Conservation (phyloP, 2,797 vertebrate species). For the Parotocinclus haroldoi region DNA sequence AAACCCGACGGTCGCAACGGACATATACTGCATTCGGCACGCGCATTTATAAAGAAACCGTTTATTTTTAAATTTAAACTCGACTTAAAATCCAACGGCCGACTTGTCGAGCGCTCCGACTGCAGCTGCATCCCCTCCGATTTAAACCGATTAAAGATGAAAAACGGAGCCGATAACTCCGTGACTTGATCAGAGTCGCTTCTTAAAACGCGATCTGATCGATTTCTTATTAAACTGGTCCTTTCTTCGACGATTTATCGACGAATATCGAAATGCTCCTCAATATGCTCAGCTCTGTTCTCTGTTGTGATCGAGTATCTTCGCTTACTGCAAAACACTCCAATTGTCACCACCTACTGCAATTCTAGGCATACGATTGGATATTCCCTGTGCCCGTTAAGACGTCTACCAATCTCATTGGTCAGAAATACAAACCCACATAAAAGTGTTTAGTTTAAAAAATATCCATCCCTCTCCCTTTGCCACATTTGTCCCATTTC, state of each 20-base stretch:
- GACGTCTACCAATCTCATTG: background rate
- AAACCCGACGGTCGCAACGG: conserved; percentile 66
- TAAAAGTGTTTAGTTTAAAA: background rate
- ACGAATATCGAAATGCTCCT: background rate
- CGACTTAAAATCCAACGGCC: conserved; percentile 66
- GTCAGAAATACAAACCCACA: background rate
- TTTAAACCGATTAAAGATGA: background rate
- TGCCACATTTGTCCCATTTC: background rate
- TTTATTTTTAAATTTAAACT: conserved; percentile 60
- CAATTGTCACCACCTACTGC: background rate
- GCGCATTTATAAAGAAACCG: conserved; percentile 67
- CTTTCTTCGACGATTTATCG: background rate
- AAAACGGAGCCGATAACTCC: conserved; percentile 26
- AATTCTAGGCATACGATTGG: background rate
- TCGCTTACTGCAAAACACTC: background rate
- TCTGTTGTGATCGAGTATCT: too few species aligned
- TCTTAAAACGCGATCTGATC: background rate
- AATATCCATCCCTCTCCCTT: background rate
- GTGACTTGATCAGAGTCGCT: background rate
- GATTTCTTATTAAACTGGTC: accelerated
- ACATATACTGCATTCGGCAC: conserved; percentile 54
- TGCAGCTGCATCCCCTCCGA: conserved; percentile 71
- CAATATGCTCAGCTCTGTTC: too few species aligned
- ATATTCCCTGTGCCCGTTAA: background rate
- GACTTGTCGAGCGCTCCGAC: conserved; percentile 55